These are phyloP conservation scores for Prochilodus magdalenae DNA, from an alignment of 2,113 vertebrate species.

Conservation along the genomic window DNA sequence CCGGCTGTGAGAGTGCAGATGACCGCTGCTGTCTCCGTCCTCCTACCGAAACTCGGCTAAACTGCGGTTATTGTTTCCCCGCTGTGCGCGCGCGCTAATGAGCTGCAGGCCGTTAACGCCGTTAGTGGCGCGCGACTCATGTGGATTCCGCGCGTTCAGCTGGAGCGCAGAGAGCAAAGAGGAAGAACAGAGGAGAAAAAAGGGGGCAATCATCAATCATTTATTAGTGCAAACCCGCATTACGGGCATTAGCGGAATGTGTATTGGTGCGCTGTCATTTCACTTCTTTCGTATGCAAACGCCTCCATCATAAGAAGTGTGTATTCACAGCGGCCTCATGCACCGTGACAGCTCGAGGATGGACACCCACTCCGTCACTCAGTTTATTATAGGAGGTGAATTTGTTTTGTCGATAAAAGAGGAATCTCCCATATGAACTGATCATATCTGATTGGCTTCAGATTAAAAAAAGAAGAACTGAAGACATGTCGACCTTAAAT, in stretches of 20 bases:
- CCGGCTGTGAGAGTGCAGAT: too few relatives aligned
- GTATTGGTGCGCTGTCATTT: constrained; percentile 10
- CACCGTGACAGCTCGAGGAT: not conserved
- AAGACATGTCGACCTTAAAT: too few relatives aligned
- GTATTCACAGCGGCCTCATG: not conserved
- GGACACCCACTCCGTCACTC: not conserved
- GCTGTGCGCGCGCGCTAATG: constrained; percentile 4
- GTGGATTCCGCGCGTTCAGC: not conserved
- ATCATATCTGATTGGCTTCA: too few relatives aligned
- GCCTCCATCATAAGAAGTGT: constrained; percentile 1
- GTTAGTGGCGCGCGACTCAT: constrained; percentile 5
- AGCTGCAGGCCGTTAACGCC: constrained; percentile 3
- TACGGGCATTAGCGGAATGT: constrained; percentile 5
- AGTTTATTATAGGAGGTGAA: not conserved
- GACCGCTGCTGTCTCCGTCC: too few relatives aligned
- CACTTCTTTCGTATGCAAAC: not conserved
- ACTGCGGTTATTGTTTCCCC: not conserved
- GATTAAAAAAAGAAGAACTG: too few relatives aligned
- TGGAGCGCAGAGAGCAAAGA: not conserved
- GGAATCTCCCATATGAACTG: too few relatives aligned
- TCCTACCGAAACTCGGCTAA: not conserved
- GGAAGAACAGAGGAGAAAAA: not conserved
- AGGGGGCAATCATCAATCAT: not conserved
- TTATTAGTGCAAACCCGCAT: constrained; percentile 6
- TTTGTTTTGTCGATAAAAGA: not conserved